Evolutionary conservation across 2,797 vertebrate genomes (phyloP).

Genomic region (Phyllotis vaccarum): DNA sequence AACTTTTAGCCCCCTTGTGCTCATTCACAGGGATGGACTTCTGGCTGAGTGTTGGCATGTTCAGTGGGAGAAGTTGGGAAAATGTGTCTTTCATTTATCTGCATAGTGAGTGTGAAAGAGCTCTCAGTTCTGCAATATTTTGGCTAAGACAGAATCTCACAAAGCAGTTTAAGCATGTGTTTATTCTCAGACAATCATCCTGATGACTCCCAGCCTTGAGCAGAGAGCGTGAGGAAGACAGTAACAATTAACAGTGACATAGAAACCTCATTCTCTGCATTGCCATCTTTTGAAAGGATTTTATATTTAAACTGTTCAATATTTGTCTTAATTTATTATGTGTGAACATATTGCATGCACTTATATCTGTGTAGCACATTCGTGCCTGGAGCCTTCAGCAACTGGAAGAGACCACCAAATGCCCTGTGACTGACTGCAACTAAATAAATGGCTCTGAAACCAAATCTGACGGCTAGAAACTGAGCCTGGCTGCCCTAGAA

Average conservation of each 20-base stretch:
- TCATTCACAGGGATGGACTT: background rate
- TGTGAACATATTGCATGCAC: background rate
- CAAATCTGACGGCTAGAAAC: background rate
- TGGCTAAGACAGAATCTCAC: background rate
- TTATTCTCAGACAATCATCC: background rate
- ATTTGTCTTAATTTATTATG: no score
- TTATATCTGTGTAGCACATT: no score
- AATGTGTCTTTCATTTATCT: background rate
- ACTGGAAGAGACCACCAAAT: background rate
- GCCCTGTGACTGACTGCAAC: background rate
- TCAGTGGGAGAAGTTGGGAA: background rate
- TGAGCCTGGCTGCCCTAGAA: background rate
- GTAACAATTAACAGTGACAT: background rate
- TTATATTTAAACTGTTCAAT: no score
- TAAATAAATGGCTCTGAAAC: background rate
- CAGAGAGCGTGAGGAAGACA: background rate
- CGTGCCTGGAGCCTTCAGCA: background rate
- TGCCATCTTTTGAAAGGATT: background rate
- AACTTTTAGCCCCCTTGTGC: background rate
- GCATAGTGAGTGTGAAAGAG: background rate
- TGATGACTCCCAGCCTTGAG: background rate
- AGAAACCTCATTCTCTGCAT: background rate
- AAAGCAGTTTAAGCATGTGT: background rate
- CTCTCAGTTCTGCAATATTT: background rate
- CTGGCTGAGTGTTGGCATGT: background rate